A percentile compares a stretch with the other conserved stretches of the same genome.
phyloP scores from a whole-genome alignment of 2,113 vertebrate genomes.

The pig (Sus scrofa) region DNA sequence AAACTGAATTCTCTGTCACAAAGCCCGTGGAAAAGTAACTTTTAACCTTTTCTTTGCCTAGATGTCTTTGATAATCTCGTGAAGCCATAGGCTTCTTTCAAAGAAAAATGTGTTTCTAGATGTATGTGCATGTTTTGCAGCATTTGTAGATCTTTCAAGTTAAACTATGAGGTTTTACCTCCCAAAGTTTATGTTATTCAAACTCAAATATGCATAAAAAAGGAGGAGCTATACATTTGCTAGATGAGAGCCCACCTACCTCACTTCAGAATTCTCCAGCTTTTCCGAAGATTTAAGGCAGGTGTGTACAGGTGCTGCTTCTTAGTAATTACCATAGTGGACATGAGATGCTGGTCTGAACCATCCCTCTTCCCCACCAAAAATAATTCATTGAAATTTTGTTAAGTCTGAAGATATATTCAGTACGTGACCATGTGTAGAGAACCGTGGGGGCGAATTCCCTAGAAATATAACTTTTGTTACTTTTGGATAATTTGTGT shows the following conservation, averaged over 20 bases:
- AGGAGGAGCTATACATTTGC: neutral
- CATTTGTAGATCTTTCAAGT: neutral
- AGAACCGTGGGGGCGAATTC: neutral
- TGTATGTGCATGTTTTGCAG: neutral
- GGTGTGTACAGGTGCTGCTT: neutral
- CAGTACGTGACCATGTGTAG: neutral
- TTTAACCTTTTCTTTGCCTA: neutral
- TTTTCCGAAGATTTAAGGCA: neutral
- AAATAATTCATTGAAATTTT: neutral
- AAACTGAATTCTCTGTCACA: neutral
- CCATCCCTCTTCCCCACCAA: rapidly evolving
- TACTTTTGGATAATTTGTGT: neutral
- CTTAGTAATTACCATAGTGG: neutral
- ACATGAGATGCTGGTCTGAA: neutral
- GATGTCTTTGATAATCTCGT: neutral
- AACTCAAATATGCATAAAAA: neutral
- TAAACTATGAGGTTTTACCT: neutral
- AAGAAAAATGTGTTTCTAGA: neutral
- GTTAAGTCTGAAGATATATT: neutral
- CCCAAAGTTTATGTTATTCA: neutral
- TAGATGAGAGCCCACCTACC: neutral
- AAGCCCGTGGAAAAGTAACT: neutral
- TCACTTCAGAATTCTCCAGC: neutral
- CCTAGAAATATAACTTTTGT: neutral
- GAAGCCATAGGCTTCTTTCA: neutral